These are phyloP conservation scores for Trachelus tabidus DNA, from an alignment of 2,888 invertebrate species.

Conservation along the genomic window DNA sequence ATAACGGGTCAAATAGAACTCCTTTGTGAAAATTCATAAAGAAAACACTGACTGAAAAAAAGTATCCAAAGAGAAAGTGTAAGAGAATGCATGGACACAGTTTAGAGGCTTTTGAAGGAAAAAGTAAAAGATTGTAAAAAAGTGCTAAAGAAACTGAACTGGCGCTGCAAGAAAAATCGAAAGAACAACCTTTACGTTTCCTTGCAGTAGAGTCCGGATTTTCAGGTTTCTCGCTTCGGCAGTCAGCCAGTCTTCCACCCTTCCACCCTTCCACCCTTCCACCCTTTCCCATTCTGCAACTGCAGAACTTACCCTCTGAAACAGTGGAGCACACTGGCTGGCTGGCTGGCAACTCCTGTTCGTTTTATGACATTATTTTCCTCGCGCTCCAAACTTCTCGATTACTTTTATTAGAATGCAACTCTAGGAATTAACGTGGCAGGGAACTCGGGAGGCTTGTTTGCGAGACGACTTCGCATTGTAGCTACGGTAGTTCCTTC, in stretches of 20 bases:
- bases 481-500: slow-evolving; percentile 18
- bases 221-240: slow-evolving; percentile 29
- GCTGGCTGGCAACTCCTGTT: slow-evolving; percentile 28
- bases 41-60: too few relatives aligned
- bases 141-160: slow-evolving; percentile 9
- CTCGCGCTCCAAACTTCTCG: slow-evolving; percentile 50
- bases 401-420: slow-evolving; percentile 57
- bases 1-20: too few relatives aligned
- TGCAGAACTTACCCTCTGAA: slow-evolving; percentile 27
- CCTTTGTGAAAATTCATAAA: too few relatives aligned
- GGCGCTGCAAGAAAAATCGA: background rate
- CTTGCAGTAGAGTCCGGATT: slow-evolving; percentile 1
- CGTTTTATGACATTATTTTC: slow-evolving; percentile 54
- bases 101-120: slow-evolving; percentile 12
- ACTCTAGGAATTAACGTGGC: slow-evolving; percentile 48
- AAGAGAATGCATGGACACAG: background rate
- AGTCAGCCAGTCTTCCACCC: slow-evolving; percentile 27
- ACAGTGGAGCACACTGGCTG: slow-evolving; percentile 2
- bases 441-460: slow-evolving; percentile 31
- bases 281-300: slow-evolving; percentile 21
- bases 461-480: slow-evolving; percentile 27
- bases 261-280: background rate
- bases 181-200: slow-evolving; percentile 10
- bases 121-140: slow-evolving; percentile 6
- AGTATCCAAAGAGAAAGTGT: too few relatives aligned